Evolutionary conservation across 2,113 vertebrate genomes (phyloP).

Genomic region (Pelobates fuscus): DNA sequence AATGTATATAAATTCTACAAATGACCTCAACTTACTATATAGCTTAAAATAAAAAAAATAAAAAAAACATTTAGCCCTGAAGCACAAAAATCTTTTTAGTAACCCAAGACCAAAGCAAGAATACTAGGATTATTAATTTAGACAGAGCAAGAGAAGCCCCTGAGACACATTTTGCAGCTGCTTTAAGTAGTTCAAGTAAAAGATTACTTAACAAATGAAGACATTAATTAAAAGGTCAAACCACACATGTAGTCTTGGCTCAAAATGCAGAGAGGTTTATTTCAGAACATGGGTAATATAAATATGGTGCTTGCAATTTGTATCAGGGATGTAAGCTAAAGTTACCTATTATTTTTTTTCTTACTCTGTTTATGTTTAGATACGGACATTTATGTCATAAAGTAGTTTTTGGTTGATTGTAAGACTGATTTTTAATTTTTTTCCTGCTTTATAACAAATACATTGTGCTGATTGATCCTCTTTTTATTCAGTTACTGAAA

Average conservation of each 20-base stretch:
- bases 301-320: neutral
- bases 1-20: conserved; percentile 66
- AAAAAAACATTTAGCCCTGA: no score
- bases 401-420: no score
- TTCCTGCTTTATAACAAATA: no score
- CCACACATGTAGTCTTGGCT: conserved; percentile 57
- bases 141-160: conserved; percentile 59
- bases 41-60: no score
- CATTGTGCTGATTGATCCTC: no score
- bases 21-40: conserved; percentile 58
- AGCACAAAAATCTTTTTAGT: conserved; percentile 63
- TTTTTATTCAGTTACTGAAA: no score
- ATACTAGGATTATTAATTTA: conserved; percentile 66
- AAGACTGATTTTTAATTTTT: no score
- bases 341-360: no score
- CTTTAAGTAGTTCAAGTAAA: conserved; percentile 59
- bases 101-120: conserved; percentile 66
- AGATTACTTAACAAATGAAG: conserved; percentile 64
- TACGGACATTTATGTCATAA: no score
- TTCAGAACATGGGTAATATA: conserved; percentile 55
- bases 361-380: no score
- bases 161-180: conserved; percentile 53
- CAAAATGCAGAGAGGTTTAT: conserved; percentile 49
- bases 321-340: no score
- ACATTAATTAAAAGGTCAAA: conserved; percentile 60